Evolutionary conservation across 2,797 vertebrate genomes (phyloP), one percentile per base, ranked within the genome.

Genomic region (Anas bernieri): DNA sequence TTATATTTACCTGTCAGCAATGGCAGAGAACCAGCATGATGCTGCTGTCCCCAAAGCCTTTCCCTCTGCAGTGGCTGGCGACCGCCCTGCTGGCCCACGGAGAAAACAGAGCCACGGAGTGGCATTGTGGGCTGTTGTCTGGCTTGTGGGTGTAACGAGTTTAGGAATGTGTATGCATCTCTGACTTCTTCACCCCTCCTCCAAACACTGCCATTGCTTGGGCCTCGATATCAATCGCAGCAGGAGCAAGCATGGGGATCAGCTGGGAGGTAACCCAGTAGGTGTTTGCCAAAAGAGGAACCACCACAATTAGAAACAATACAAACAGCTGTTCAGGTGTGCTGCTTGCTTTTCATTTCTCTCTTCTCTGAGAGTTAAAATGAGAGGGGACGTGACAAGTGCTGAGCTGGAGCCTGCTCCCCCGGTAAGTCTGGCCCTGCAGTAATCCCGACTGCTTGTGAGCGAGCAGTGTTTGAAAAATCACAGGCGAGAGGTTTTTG

Each of bases 71-170:
- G 23, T 6, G 31, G 43, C 28, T n/a, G 21, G 23, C n/a, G n/a
- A 17, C 31, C 10, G 28, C 31, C 28, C 35, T 43, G 25, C 31
- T 63, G 37, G 25, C 17, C 28, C 3, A 0, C 0, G 0, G 41
- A 23, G 69, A 21, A 52, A 67, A n/a, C 7, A 35, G 56, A 86
- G 5, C 8, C 28, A 21, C 13, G 0, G 25, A 16, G 45, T 50
- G 0, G 2, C 7, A 50, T 62, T 9, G 17, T 20, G 23, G 43
- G 11, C n/a, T 37, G 5, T 17, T 11, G 5, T 3, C 1, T 33
- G 64, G 14, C 43, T 79, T 77, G 33, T 52, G 20, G 25, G 12
- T 8, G 56, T 13, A 66, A 6, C 41, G 77, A 21, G 43, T 69
- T 63, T 21, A 67, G 61, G 26, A 75, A 84, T 16, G 45, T 31